Base-by-base conservation (phyloP, 2,113 vertebrate species). In the Hepsetus odoe region DNA sequence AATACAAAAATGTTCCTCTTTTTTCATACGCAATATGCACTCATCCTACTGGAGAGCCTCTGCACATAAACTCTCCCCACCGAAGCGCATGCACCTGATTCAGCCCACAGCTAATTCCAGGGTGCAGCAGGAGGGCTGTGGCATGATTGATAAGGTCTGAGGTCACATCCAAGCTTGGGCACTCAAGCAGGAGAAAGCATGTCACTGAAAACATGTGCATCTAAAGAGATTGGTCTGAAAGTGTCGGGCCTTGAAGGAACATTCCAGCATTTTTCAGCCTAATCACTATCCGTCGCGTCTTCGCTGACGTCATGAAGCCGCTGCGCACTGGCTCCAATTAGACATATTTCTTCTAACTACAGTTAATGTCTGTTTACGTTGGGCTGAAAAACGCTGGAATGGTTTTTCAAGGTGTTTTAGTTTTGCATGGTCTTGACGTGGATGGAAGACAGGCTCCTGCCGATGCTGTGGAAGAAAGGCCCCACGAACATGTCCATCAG, bases 391-490 rank as follows among this genome's bases (percentile, higher is more conserved):
- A 24, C 4, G 38, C 30, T 22, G n/a, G 30, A 11, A 3, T 12
- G 9, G 30, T 66, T 22, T 8, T 30, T 24, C 26, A 61, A 22
- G 58, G 51, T 11, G 22, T 33, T 0, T 90, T 80, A 89, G 80
- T 83, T 74, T 53, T 87, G 82, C 4, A 68, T 74, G 13, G 68
- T 84, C 22, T 81, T 72, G 30, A 89, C 58, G 3, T 87, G 93
- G 72, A 97, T 58, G 40, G 91, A 90, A 26, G 96, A 93, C 85
- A 95, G 91, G 79, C 82, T 88, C n/a, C 88, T 92, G 24, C 95
- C 94, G 12, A 92, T 18, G 67, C 97, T 97, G 14, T 86, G 85
- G 82, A 87, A 97, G 72, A 96, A 62, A 0, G 96, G 97, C 0
- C 86, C 80, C 0, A 98, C 0, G 0, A 97, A 88, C 79, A 86